Conservation (phyloP, 2,797 vertebrate species). For the Zalophus californianus region DNA sequence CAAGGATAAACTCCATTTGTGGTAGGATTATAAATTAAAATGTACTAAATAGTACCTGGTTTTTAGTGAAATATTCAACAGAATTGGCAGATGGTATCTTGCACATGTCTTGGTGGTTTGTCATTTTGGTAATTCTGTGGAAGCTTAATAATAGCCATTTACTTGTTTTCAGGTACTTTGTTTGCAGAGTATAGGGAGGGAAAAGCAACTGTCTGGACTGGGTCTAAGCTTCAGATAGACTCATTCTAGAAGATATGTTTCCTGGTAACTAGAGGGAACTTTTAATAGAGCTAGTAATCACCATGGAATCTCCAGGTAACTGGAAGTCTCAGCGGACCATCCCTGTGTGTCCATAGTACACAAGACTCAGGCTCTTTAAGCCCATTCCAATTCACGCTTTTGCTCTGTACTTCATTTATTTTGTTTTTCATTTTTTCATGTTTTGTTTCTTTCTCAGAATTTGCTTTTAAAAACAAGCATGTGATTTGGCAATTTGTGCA, state of each 20-base stretch:
- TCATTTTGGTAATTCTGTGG: not conserved
- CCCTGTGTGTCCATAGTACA: not conserved
- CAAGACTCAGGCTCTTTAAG: not conserved
- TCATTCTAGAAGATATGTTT: not conserved
- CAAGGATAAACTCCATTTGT: conserved; percentile 99
- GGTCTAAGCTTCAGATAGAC: not conserved
- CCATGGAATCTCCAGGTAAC: not conserved
- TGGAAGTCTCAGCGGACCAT: not conserved
- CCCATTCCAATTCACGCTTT: not conserved
- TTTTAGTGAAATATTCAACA: conserved; percentile 11
- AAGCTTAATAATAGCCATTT: not conserved
- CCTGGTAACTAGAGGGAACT: not conserved
- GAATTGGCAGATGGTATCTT: not conserved
- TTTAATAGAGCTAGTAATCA: not conserved
- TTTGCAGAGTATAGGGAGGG: not conserved
- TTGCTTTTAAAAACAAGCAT: conserved; percentile 11
- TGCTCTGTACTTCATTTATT: not conserved
- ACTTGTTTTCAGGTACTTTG: not conserved
- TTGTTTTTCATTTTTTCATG: not conserved
- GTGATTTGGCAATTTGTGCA: conserved; percentile 18
- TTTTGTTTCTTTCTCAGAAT: not conserved
- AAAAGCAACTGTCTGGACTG: not conserved
- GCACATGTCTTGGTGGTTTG: not conserved
- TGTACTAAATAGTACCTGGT: not conserved
- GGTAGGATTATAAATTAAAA: conserved; percentile 90